Base-by-base conservation (phyloP, 2,113 vertebrate species). In the Spea multiplicata region DNA sequence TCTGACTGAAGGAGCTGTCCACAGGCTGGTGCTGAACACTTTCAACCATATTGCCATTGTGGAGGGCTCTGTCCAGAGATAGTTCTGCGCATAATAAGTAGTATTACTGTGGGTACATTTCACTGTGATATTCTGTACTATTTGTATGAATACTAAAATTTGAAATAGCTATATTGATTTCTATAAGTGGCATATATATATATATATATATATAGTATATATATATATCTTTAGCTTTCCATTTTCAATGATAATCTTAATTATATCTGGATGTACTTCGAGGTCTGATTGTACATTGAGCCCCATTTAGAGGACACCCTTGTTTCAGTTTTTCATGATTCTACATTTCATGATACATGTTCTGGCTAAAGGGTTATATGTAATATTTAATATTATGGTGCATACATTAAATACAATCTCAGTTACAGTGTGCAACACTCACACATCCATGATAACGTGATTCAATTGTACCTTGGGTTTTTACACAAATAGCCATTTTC, bases 11-110 rank as follows among this genome's bases (percentile, higher is more conserved):
- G 86, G 89, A 88, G 84, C 90, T 89, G 88, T 87, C 89, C 88
- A 83, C 84, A 59, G 59, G 46, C 83, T 80, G 87, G 90, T 91
- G 88, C 91, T 91, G 89, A 89, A 89, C 76, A 81, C 79, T 74
- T 68, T 67, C 84, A 78, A 78, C 66, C 79, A 62, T 84, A 75
- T 82, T 81, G 84, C 85, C 85, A 66, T 53, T 47, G 30, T n/a
- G 83, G 69, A 13, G 84, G 81, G 71, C 66, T 78, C 47, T 53
- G 45, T 57, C 65, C 66, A 49, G 13, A 61, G 55, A 74, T 68
- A 69, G 66, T 52, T 30, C 55, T 10, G 30, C 72, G 4, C 12
- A n/a, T 44, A 10, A 61, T 13, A 61, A 64, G 74, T 30, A 30
- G 30, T 30, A 30, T 30, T 61, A 57, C 8, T 10, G 73, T 74